Conservation (phyloP, 1,140 invertebrate genomes). For the Whitmania pigra region DNA sequence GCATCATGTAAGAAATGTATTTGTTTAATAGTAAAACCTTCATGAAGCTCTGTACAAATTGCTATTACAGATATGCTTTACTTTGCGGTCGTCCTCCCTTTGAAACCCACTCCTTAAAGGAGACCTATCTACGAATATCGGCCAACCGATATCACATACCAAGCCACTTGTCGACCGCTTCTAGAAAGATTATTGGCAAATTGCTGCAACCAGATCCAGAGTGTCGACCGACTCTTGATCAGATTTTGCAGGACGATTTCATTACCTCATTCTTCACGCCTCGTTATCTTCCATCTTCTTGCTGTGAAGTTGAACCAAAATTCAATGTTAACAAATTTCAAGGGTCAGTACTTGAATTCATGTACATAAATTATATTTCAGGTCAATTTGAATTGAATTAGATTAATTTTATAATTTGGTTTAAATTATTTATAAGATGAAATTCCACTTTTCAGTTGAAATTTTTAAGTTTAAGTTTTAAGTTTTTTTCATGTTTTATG, state of each 20-base stretch:
- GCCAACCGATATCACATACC: slow-evolving; percentile 37
- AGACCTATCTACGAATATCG: slow-evolving; percentile 40
- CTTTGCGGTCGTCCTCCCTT: slow-evolving; percentile 41
- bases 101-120: slow-evolving; percentile 39
- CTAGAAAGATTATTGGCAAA: slow-evolving; percentile 33
- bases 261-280: slow-evolving; percentile 28
- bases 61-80: slow-evolving; percentile 36
- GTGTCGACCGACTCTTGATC: slow-evolving; percentile 33
- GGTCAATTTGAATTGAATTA: background rate
- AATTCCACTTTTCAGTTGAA: background rate
- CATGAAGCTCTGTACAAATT: background rate
- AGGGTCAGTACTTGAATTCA: background rate
- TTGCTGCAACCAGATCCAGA: slow-evolving; percentile 36
- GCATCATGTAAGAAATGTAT: slow-evolving; percentile 37
- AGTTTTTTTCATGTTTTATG: background rate
- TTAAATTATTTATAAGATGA: background rate
- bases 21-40: too few relatives aligned
- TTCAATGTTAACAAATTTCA: slow-evolving; percentile 28
- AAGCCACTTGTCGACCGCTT: slow-evolving; percentile 32
- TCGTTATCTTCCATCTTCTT: slow-evolving; percentile 31
- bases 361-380: background rate
- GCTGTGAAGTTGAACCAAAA: slow-evolving; percentile 36
- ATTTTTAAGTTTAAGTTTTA: background rate
- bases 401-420: background rate
- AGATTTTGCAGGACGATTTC: slow-evolving; percentile 35